Base-by-base conservation (phyloP, 92 coral and sea anemone species). In the Pocillopora grandis region DNA sequence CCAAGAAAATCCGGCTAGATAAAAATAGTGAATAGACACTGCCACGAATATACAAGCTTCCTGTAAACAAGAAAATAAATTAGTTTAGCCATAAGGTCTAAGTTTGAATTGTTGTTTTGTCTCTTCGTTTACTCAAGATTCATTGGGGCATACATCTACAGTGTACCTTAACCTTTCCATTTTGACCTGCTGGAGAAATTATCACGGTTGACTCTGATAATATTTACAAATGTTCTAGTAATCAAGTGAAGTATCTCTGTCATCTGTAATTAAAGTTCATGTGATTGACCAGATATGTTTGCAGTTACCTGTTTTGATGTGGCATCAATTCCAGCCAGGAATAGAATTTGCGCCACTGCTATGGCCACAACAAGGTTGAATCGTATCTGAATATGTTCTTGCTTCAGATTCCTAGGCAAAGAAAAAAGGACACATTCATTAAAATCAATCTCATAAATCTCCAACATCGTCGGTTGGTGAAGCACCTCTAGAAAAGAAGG, bases 281-380 rank as follows among this genome's bases (percentile, higher is more conserved):
- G 15, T 12, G 16, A n/a, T n/a, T 31, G 20, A 49, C 33, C 31
- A 9, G 7, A 18, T 79, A 19, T 16, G 13, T 61, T n/a, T 17
- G 5, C n/a, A 71, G 2, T 58, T 20, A 84, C 95, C 91, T 57
- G 68, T 35, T 58, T 76, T 20, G 84, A 71, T 52, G 93, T 89
- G 18, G 91, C 93, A 36, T 88, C 82, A 71, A 89, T 90, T 57
- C 95, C 92, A 1, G 91, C 72, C 0, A 92, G 82, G 52, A 89
- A 92, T 12, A 89, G 61, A 78, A 92, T 87, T 63, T 92, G 92
- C 1, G 92, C 95, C 58, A 92, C 62, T 5, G 92, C 95, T 52
- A 92, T 86, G 12, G 95, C 76, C 55, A 89, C 65, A 61, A 88
- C 90, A 65, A 92, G 93, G 36, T 92, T 92, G 48, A 92, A 79